Evolutionary conservation across 2,113 vertebrate genomes (phyloP), one percentile per base, ranked within the genome.

Genomic region (Kryptolebias marmoratus): DNA sequence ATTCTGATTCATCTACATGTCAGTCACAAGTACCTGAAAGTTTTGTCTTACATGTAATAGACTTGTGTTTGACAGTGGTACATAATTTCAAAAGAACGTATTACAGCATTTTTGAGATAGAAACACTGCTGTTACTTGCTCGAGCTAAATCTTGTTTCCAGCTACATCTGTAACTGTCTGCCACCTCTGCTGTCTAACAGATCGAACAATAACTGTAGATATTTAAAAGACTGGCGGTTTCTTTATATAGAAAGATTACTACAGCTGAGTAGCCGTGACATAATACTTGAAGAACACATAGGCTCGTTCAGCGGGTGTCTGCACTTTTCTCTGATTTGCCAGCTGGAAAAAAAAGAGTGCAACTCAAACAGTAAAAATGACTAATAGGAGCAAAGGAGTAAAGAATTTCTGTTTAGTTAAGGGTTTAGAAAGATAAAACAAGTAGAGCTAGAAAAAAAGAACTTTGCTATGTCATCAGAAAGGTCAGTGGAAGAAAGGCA

Each of bases 321-420:
- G 8, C 52, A 56, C 66, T 64, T 52, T 15, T 57, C 18, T 61
- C 31, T 45, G 50, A 75, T 32, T 47, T 2, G 12, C 45, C 7
- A 73, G 55, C 14, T 31, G 50, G 15, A 68, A 47, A 4, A 36
- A 36, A 36, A 36, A 69, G 11, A 74, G 36, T 60, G 39, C 1
- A 62, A 49, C 53, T 64, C 11, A 5, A 69, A 39, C 0, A 55
- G 53, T 52, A 18, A 12, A 77, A 80, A 28, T 45, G 47, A 64
- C 36, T 59, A 71, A 30, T 70, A 47, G 28, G 12, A 62, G 36
- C 1, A 78, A 52, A 65, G 3, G 50, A 28, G 70, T 49, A 12
- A 56, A 80, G 44, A n/a, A 4, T 77, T 70, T 64, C 27, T 87
- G 47, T 66, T 88, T 65, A 49, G 78, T 59, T 73, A 80, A 80